phyloP scores from a whole-genome alignment of 2,888 invertebrate genomes.

The Schizotus pectinicornis region DNA sequence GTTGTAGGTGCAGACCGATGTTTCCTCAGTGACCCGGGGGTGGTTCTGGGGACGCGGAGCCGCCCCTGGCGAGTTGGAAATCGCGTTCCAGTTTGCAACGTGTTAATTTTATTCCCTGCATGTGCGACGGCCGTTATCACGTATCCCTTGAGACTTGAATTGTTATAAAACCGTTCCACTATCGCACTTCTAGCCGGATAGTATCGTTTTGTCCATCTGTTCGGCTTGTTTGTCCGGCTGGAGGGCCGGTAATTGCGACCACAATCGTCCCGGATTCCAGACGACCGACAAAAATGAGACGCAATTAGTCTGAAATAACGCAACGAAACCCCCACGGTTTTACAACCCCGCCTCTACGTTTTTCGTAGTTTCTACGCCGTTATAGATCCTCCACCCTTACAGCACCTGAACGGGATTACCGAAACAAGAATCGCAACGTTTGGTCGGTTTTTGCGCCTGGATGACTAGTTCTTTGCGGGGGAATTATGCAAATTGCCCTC shows the following conservation, averaged over 20 bases:
- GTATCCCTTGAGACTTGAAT: slow-evolving; percentile 7
- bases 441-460: slow-evolving; percentile 1
- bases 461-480: slow-evolving; percentile 2
- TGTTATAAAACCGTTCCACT: slow-evolving; percentile 18
- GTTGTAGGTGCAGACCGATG: too few relatives aligned
- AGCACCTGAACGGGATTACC: background rate
- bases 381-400: background rate
- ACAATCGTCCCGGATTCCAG: slow-evolving; percentile 7
- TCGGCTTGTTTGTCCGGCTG: slow-evolving; percentile 6
- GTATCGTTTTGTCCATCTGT: slow-evolving; percentile 16
- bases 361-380: background rate
- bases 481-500: slow-evolving; percentile 24
- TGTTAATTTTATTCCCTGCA: background rate
- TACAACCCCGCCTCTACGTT: background rate
- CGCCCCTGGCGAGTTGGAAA: background rate
- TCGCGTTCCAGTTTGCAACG: background rate
- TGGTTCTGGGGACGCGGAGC: background rate
- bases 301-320: slow-evolving; percentile 7
- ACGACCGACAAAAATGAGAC: slow-evolving; percentile 20
- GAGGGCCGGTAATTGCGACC: slow-evolving; percentile 16
- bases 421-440: background rate
- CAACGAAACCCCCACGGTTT: background rate
- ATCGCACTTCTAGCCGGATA: slow-evolving; percentile 6
- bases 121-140: too few relatives aligned
- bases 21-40: too few relatives aligned